Evolutionary conservation across 2,888 invertebrate genomes (phyloP).

Genomic region (Volucella inflata): DNA sequence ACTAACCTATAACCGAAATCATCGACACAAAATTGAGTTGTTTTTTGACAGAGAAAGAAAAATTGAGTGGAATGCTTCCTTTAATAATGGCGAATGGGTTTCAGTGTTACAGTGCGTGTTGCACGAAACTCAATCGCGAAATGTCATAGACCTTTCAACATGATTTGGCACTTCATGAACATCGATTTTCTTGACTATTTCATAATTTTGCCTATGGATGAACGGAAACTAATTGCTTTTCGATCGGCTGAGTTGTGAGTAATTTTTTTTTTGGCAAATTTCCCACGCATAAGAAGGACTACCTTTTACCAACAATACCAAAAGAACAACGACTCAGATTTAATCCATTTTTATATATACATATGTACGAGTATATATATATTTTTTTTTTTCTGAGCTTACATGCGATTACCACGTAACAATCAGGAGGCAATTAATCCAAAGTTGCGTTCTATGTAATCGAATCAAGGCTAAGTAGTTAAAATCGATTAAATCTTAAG

Average conservation of each 20-base stretch:
- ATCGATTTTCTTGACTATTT: constrained; percentile 2
- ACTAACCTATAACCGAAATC: constrained; percentile 1
- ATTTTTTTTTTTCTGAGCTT: no score
- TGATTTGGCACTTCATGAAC: constrained; percentile 20
- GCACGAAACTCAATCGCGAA: constrained; percentile 13
- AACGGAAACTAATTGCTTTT: neutral
- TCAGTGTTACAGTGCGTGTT: constrained; percentile 6
- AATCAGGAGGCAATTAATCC: no score
- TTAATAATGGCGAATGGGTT: no score
- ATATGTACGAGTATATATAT: no score
- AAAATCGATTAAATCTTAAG: no score
- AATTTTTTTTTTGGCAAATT: neutral
- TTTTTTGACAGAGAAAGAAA: neutral
- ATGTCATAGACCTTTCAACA: constrained; percentile 1
- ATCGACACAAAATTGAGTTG: constrained; percentile 33
- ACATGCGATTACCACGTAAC: no score
- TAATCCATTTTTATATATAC: no score
- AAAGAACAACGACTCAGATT: no score
- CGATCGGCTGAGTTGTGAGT: neutral
- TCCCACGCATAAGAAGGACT: neutral
- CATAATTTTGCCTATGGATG: neutral
- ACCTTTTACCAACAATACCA: no score
- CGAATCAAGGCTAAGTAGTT: no score
- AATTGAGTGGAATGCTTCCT: constrained; percentile 11
- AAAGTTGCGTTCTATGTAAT: no score